Evolutionary conservation across 2,888 invertebrate species (phyloP).

Genomic region (Ichneumoninae sp.): DNA sequence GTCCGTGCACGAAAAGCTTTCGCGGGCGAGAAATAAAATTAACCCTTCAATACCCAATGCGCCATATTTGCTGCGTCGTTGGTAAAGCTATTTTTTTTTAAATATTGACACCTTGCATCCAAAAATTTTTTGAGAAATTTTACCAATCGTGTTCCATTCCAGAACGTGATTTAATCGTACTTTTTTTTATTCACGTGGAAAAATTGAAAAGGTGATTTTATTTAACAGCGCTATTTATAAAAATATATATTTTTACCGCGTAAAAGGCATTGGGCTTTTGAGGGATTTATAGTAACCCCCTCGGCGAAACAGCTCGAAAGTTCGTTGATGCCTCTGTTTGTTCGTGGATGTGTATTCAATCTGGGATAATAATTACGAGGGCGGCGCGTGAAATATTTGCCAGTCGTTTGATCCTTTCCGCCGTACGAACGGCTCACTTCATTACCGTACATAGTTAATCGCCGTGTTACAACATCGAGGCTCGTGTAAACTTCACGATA

Average conservation of each 20-base stretch:
- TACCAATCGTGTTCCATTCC: not conserved
- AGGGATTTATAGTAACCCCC: not conserved
- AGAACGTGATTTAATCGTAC: not conserved
- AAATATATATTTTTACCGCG: too few species aligned
- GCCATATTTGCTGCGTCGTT: too few species aligned
- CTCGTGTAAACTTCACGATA: not conserved
- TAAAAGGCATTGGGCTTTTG: too few species aligned
- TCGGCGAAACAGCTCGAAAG: not conserved
- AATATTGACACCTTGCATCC: too few species aligned
- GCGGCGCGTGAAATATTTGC: conserved; percentile 14
- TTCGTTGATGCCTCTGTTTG: not conserved
- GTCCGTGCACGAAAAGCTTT: conserved; percentile 14
- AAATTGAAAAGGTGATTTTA: not conserved
- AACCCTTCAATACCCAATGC: not conserved
- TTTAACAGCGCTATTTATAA: too few species aligned
- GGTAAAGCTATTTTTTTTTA: too few species aligned
- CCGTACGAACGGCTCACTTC: not conserved
- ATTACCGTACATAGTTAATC: conserved; percentile 5
- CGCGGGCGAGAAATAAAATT: conserved; percentile 23
- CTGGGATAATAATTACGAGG: conserved; percentile 6
- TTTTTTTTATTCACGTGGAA: not conserved
- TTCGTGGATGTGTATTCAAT: conserved; percentile 1
- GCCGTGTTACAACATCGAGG: conserved; percentile 3
- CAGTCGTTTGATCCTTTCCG: conserved; percentile 16
- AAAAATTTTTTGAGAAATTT: too few species aligned